These are phyloP conservation scores for Ellobius talpinus DNA, from an alignment of 2,113 vertebrate species.

Conservation along the genomic window DNA sequence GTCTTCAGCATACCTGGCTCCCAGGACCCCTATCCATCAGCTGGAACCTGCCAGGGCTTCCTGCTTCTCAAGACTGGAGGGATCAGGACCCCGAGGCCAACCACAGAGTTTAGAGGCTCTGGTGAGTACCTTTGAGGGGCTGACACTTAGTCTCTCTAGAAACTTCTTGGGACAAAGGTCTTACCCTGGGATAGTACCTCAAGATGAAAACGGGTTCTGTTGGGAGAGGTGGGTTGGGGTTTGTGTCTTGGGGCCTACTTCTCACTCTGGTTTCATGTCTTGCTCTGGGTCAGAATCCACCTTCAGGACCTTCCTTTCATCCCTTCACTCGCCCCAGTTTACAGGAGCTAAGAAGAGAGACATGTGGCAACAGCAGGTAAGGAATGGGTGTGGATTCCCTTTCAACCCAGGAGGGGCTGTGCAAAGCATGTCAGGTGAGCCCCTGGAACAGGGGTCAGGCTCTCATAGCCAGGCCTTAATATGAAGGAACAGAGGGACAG, in stretches of 20 bases:
- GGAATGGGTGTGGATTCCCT: background rate
- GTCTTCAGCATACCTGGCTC: conserved; percentile 70
- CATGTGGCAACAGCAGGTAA: conserved; percentile 66
- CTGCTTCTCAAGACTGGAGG: conserved; percentile 77
- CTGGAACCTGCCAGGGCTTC: conserved; percentile 72
- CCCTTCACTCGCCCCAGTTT: conserved; percentile 25
- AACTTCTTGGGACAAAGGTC: conserved; percentile 11
- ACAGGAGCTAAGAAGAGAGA: conserved; percentile 73
- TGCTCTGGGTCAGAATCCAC: conserved; percentile 62
- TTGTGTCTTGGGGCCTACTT: background rate
- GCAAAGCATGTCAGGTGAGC: background rate
- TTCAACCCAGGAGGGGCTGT: background rate
- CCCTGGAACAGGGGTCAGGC: background rate
- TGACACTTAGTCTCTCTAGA: background rate
- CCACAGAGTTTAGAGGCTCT: conserved; percentile 54
- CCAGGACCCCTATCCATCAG: conserved; percentile 49
- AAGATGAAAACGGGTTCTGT: background rate
- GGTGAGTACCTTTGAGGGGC: conserved; percentile 60
- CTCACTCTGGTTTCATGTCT: conserved; percentile 43
- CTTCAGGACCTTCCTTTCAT: conserved; percentile 38
- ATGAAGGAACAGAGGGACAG: background rate
- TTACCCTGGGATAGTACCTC: background rate
- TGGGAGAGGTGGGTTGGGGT: background rate
- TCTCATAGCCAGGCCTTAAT: background rate
- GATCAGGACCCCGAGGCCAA: conserved; percentile 70